These are phyloP conservation scores for Rhinichthys klamathensis DNA, from an alignment of 2,113 vertebrate species.

Conservation along the genomic window DNA sequence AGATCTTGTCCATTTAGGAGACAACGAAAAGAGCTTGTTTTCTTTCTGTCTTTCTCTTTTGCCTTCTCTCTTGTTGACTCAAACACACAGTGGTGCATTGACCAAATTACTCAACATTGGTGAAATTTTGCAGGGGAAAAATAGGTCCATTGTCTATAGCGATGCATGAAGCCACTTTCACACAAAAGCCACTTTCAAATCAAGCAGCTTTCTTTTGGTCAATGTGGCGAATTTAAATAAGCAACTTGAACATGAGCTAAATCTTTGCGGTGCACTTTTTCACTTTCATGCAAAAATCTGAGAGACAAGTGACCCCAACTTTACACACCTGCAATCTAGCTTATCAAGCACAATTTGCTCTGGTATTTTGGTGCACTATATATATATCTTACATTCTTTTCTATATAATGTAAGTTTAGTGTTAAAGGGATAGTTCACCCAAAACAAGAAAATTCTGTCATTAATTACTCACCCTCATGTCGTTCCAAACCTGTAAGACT, in stretches of 20 bases:
- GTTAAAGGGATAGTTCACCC: too few species aligned
- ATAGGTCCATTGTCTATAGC: neutral
- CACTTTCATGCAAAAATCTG: neutral
- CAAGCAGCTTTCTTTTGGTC: neutral
- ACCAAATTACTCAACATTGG: neutral
- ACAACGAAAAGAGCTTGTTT: neutral
- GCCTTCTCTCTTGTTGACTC: neutral
- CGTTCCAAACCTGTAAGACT: too few species aligned
- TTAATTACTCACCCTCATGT: too few species aligned
- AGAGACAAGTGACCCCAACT: neutral
- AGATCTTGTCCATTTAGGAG: conserved; percentile 20
- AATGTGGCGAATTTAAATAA: neutral
- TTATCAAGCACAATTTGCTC: neutral
- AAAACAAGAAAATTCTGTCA: too few species aligned
- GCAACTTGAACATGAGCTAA: neutral
- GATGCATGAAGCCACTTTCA: neutral
- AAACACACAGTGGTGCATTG: neutral
- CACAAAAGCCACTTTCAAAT: neutral
- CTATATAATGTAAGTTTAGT: neutral
- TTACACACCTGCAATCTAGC: neutral
- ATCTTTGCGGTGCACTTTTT: neutral
- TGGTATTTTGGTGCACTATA: neutral
- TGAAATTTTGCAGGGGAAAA: neutral
- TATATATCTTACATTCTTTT: neutral
- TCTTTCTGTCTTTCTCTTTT: neutral